A percentile compares a stretch with the other conserved stretches of the same genome.
Evolutionary conservation across 2,797 vertebrate species (phyloP).

Genomic region (Harpagifer antarcticus): DNA sequence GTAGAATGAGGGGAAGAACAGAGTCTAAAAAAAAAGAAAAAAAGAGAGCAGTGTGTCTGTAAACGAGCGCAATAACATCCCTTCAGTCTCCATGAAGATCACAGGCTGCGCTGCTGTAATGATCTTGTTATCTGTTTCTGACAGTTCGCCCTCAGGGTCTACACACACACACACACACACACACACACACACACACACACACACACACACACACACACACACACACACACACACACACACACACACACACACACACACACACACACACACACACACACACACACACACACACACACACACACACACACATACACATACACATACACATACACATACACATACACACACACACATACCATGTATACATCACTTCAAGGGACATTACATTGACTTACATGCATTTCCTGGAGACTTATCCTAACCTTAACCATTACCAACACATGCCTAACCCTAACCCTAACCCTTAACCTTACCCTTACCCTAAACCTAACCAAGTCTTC

Average conservation of each 20-base stretch:
- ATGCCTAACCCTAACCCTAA: too few species aligned
- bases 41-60: constrained; percentile 45
- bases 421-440: too few species aligned
- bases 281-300: background rate
- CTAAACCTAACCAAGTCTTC: too few species aligned
- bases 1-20: constrained; percentile 23
- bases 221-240: constrained; percentile 6
- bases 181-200: constrained; percentile 20
- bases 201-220: constrained; percentile 8
- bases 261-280: constrained; percentile 10
- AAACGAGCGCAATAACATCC: constrained; percentile 47
- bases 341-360: too few species aligned
- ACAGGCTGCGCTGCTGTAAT: constrained; percentile 41
- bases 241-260: constrained; percentile 1
- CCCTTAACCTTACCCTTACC: too few species aligned
- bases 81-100: constrained; percentile 54
- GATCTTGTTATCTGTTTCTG: constrained; percentile 53
- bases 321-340: too few species aligned
- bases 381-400: too few species aligned
- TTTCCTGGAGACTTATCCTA: too few species aligned
- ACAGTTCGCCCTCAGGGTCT: constrained; percentile 58
- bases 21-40: background rate
- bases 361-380: too few species aligned
- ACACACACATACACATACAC: constrained; percentile 11
- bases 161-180: constrained; percentile 20